A percentile compares a stretch with the other conserved stretches of the same genome.
phyloP scores from a whole-genome alignment of 2,888 invertebrate genomes.

The Drosophila ezoana region DNA sequence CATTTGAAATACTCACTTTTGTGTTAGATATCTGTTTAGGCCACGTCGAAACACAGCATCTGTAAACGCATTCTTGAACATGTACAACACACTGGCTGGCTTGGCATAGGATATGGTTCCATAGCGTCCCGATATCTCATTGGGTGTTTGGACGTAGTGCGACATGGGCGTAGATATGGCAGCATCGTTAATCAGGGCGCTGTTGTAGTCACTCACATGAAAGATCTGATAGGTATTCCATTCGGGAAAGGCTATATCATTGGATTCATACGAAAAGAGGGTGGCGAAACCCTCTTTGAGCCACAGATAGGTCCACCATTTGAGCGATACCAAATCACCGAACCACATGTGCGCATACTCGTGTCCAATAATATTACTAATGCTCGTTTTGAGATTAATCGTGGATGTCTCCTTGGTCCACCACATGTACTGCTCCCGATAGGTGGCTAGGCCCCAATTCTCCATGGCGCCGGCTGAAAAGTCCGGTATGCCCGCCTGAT shows the following conservation, averaged over 20 bases:
- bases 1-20: conserved; percentile 56
- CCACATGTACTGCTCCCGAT: conserved; percentile 82
- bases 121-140: conserved; percentile 92
- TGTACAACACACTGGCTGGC: conserved; percentile 76
- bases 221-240: conserved; percentile 91
- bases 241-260: conserved; percentile 84
- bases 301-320: conserved; percentile 91
- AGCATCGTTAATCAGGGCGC: conserved; percentile 64
- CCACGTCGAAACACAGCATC: conserved; percentile 64
- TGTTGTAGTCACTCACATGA: conserved; percentile 88
- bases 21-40: conserved; percentile 59
- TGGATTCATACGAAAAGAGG: conserved; percentile 78
- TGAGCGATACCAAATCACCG: conserved; percentile 89
- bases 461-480: conserved; percentile 96
- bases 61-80: conserved; percentile 73
- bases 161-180: conserved; percentile 87
- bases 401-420: conserved; percentile 77
- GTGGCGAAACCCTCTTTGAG: conserved; percentile 89
- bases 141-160: conserved; percentile 92
- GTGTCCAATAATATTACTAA: conserved; percentile 87
- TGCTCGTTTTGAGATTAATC: conserved; percentile 77
- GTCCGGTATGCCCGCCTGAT: conserved; percentile 94
- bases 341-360: conserved; percentile 92
- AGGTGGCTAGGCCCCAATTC: conserved; percentile 95
- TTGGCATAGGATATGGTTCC: conserved; percentile 94